Conservation (phyloP, 2,888 invertebrate species). For the Octonoba sinensis region DNA sequence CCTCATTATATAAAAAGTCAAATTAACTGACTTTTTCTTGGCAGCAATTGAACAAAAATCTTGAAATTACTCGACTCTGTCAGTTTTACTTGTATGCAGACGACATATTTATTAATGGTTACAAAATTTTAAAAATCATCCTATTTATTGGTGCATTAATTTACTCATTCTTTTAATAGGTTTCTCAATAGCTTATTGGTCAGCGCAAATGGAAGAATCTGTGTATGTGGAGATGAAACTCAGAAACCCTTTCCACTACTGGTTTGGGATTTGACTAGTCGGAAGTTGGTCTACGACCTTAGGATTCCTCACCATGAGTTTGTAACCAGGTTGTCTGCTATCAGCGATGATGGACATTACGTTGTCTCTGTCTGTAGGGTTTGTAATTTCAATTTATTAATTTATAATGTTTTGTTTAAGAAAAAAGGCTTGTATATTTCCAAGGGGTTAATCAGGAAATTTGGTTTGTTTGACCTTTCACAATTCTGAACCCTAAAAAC, state of each 20-base stretch:
- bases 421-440: neutral
- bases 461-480: too few relatives aligned
- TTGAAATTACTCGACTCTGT: too few relatives aligned
- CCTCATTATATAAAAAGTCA: too few relatives aligned
- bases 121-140: neutral
- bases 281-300: constrained; percentile 87
- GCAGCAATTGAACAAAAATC: too few relatives aligned
- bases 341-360: constrained; percentile 84
- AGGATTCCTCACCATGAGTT: constrained; percentile 91
- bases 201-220: constrained; percentile 87
- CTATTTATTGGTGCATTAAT: neutral
- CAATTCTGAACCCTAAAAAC: too few relatives aligned
- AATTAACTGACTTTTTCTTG: too few relatives aligned
- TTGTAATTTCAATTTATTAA: constrained; percentile 52
- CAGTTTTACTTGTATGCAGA: too few relatives aligned
- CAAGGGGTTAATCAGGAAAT: too few relatives aligned
- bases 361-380: constrained; percentile 75
- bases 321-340: constrained; percentile 84
- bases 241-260: constrained; percentile 91
- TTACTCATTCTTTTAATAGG: constrained; percentile 71
- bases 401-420: neutral
- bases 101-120: too few relatives aligned
- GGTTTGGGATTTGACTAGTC: constrained; percentile 88
- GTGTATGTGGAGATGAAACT: constrained; percentile 92
- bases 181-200: constrained; percentile 89